These are phyloP conservation scores for Leuciscus waleckii DNA, from an alignment of 2,797 vertebrate genomes.

Conservation along the genomic window DNA sequence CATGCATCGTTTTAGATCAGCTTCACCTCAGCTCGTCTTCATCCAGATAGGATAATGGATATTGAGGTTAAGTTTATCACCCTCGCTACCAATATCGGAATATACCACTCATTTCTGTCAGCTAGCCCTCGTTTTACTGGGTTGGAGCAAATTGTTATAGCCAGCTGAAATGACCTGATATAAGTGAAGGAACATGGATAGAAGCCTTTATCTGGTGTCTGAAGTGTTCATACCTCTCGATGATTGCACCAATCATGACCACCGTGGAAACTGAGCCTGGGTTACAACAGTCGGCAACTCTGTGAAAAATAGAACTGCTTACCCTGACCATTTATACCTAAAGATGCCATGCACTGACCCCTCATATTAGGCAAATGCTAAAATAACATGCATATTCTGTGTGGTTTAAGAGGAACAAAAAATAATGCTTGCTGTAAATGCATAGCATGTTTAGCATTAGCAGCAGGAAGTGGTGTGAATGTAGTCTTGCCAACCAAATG, in stretches of 20 bases:
- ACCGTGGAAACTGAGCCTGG: neutral
- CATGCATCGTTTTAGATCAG: neutral
- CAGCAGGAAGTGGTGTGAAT: neutral
- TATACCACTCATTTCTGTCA: neutral
- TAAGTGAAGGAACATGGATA: neutral
- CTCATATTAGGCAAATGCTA: neutral
- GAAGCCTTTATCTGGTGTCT: neutral
- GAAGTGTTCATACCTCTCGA: neutral
- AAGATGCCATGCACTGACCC: neutral
- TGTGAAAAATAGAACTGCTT: neutral
- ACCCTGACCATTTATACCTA: neutral
- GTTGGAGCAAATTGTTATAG: neutral
- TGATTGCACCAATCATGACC: neutral
- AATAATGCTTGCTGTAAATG: neutral
- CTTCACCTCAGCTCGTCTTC: neutral
- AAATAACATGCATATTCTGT: neutral
- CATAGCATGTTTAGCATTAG: neutral
- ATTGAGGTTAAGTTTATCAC: neutral
- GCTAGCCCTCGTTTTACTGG: neutral
- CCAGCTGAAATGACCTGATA: neutral
- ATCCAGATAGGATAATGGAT: neutral
- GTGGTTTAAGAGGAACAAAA: neutral
- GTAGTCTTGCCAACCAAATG: neutral
- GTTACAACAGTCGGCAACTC: no score
- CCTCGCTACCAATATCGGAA: neutral